Conservation (phyloP, 2,113 vertebrate genomes). For the Serinus canaria region DNA sequence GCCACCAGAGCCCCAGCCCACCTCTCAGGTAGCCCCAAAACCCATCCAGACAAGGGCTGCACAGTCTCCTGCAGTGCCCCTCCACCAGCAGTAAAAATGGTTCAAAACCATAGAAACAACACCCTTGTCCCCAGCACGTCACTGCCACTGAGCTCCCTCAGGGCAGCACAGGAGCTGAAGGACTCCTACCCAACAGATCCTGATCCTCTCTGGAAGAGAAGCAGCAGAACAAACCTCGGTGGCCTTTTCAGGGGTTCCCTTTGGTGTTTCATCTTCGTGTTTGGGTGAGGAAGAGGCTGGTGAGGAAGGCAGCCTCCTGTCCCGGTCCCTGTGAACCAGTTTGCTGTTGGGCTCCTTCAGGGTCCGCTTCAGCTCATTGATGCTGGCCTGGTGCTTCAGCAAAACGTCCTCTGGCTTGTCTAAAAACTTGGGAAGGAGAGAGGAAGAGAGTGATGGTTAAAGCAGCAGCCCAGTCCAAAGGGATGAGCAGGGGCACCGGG, state of each 20-base stretch:
- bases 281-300: conserved; percentile 82
- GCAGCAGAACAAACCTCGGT: conserved; percentile 71
- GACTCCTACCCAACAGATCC: background rate
- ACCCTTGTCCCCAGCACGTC: rapidly evolving
- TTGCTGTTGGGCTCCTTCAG: conserved; percentile 96
- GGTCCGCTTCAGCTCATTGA: conserved; percentile 96
- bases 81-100: background rate
- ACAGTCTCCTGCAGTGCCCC: background rate
- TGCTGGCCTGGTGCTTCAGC: conserved; percentile 98
- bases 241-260: conserved; percentile 86
- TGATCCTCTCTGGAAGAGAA: background rate
- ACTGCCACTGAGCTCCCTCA: background rate
- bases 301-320: conserved; percentile 87
- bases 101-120: background rate
- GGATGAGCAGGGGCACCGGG: background rate
- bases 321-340: conserved; percentile 83
- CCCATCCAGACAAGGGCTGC: background rate
- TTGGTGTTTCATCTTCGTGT: conserved; percentile 71
- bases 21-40: background rate
- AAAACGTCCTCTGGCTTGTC: conserved; percentile 95
- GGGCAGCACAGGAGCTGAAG: background rate
- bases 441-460: background rate
- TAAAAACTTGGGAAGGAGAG: conserved; percentile 82
- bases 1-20: background rate
- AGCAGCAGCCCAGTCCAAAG: background rate